phyloP scores from a whole-genome alignment of 1,140 invertebrate genomes.

The Musca vetustissima region DNA sequence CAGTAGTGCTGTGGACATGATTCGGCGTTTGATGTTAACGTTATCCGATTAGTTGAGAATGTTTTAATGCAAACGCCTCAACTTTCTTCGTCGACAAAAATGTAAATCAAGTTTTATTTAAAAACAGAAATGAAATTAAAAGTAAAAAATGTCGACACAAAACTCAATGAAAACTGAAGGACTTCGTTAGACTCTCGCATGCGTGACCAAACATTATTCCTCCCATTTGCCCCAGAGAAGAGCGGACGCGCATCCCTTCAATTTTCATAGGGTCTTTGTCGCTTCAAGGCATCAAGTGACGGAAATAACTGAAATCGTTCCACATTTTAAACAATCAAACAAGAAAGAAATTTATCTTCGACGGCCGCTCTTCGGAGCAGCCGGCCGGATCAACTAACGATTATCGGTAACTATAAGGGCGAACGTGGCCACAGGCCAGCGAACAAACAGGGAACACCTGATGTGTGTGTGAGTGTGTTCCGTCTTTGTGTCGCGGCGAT shows the following conservation, averaged over 20 bases:
- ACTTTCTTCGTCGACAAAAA: conserved; percentile 5
- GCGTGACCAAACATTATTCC: neutral
- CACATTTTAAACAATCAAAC: conserved; percentile 54
- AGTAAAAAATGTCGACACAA: neutral
- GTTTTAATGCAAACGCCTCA: conserved; percentile 20
- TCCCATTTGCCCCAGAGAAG: too few relatives aligned
- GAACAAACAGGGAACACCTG: neutral
- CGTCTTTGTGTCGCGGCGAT: neutral
- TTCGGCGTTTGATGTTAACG: too few relatives aligned
- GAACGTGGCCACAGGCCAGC: too few relatives aligned
- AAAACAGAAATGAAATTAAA: neutral
- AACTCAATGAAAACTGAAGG: conserved; percentile 17
- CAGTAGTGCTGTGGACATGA: too few relatives aligned
- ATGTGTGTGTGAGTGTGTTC: neutral
- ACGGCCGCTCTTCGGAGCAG: too few relatives aligned
- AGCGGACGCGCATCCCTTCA: neutral
- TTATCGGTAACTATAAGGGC: too few relatives aligned
- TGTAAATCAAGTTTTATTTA: conserved; percentile 6
- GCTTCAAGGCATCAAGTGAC: conserved; percentile 25
- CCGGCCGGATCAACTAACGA: too few relatives aligned
- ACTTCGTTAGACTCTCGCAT: conserved; percentile 2
- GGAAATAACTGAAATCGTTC: conserved; percentile 52
- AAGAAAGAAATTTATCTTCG: conserved; percentile 51
- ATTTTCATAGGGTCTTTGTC: conserved; percentile 1
- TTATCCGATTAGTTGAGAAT: neutral